Percentiles rank a stretch among this genome's conserved stretches.
Conservation (phyloP, 2,888 invertebrate genomes). For the Eupelmus urozonus region DNA sequence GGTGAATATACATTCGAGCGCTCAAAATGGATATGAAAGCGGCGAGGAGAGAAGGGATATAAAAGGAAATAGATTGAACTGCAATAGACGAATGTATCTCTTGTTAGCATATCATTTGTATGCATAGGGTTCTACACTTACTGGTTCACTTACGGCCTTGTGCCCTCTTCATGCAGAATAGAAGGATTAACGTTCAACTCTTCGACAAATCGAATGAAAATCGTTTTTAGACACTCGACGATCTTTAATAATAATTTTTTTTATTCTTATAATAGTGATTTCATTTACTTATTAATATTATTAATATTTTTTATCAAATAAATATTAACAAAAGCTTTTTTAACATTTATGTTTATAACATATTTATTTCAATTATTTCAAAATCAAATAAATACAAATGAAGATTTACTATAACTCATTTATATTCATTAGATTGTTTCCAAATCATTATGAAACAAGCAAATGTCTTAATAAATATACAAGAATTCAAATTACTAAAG, state of each 20-base stretch:
- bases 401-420: too few relatives aligned
- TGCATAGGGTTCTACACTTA: conserved; percentile 75
- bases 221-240: conserved; percentile 62
- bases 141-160: conserved; percentile 66
- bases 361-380: too few relatives aligned
- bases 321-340: too few relatives aligned
- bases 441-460: too few relatives aligned
- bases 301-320: too few relatives aligned
- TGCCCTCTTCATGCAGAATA: conserved; percentile 53
- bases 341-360: too few relatives aligned
- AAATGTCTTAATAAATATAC: too few relatives aligned
- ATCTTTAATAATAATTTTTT: neutral
- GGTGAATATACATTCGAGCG: neutral
- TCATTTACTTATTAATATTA: neutral
- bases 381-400: too few relatives aligned
- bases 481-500: too few relatives aligned
- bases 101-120: conserved; percentile 77
- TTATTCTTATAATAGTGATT: neutral
- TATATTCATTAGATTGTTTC: too few relatives aligned
- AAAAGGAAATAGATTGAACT: conserved; percentile 51
- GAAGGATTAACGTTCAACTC: conserved; percentile 72
- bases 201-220: conserved; percentile 73
- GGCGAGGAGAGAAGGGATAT: neutral
- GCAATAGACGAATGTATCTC: conserved; percentile 76
- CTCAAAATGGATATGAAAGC: neutral